Base-by-base conservation (phyloP, 2,113 vertebrate genomes). In the Scartelaos histophorus region DNA sequence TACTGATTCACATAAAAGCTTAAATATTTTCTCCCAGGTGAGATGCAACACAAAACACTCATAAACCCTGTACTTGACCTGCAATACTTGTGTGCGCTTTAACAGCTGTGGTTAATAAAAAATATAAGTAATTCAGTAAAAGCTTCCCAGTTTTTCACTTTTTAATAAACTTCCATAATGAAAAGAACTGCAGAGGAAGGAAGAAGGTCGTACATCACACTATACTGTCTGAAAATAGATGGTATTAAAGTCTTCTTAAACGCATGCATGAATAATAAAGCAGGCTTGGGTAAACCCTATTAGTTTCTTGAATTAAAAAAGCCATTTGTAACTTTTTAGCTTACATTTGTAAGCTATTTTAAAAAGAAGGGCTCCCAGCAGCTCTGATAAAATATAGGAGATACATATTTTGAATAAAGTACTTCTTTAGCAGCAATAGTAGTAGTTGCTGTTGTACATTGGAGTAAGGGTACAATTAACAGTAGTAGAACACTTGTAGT, bases 171-270 rank as follows among this genome's bases (percentile, higher is more conserved):
- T 10, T 62, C 58, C 9, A 56, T 66, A 15, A 21, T 45, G 53
- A 75, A 74, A 71, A 73, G 13, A 66, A 29, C 53, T 49, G 13
- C 25, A 70, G n/a, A 38, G 51, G n/a, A 16, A 51, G 56, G 57
- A 17, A 70, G 54, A 54, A 51, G 60, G 45, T 47, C 60, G 51
- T 22, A 46, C 10, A 72, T n/a, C 43, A 22, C 24, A 46, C 38
- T 29, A 57, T 21, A 35, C 1, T 34, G 24, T 64, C 72, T 66
- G 24, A 54, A 61, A 25, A 47, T 16, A 51, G 24, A 7, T 61
- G 43, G 22, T 51, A 58, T 66, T 24, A 47, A 62, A 68, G 51
- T 22, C 70, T 74, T 57, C 61, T 51, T 57, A 80, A 78, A 24
- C 13, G 58, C 3, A 61, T 60, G 3, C n/a, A 47, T 38, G 34